Base-by-base conservation (phyloP, 1,140 invertebrate species). In the Diuraphis noxia region DNA sequence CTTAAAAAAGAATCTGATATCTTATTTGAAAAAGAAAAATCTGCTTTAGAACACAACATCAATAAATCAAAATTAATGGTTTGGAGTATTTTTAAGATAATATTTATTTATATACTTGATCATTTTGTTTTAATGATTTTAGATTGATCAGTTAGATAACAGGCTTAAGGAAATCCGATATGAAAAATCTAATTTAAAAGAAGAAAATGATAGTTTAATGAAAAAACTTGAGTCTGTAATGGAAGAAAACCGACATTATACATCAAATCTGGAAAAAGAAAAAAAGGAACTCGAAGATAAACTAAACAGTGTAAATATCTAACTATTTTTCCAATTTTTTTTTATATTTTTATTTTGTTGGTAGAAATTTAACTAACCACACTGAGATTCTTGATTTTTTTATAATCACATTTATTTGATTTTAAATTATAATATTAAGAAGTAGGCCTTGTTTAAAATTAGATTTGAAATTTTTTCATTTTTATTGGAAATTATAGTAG, bases 21-120 rank as follows among this genome's bases (percentile, higher is more conserved):
- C 13, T 92, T 95, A 38, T 96, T 95, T 93, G 95, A 96, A 92
- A 95, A 95, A 92, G 96, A 96, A 93, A 95, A 95, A n/a, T 92
- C 94, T 9, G 95, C 88, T 19, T 49, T 92, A 46, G 87, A 90
- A 91, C 41, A 91, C 9, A 85, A 46, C 40, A 56, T 92, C 0
- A 88, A 88, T 23, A 46, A 43, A 25, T 77, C n/a, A 91, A 63
- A 90, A 41, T 49, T 89, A 63, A 79, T 40, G 43, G 49, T 87
- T 87, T 88, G 43, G 36, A 90, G 36, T 25, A 79, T 25, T 52
- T 21, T 34, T 4, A 30, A 25, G 38, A 5, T 10, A 13, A 38
- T 40, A 10, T 6, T 56, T 40, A 38, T 38, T 21, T 23, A 17
- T 38, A n/a, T 41, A 36, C 40, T 88, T 88, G 56, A 23, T 9